These are phyloP conservation scores for Portunus trituberculatus DNA, from an alignment of 1,140 invertebrate genomes.

Conservation along the genomic window DNA sequence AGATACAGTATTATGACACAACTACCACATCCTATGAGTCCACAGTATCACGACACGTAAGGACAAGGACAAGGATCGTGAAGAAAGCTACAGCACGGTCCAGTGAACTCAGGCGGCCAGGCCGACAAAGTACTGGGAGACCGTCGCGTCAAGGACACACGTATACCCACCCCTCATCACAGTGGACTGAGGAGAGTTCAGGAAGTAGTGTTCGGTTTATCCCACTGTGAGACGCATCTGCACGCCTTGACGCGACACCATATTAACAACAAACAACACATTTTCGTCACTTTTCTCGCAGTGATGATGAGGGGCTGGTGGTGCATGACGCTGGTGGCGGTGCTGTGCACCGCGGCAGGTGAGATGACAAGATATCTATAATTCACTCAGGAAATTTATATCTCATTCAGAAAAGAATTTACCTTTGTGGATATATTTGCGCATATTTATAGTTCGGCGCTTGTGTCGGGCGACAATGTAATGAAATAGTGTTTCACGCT, in stretches of 20 bases:
- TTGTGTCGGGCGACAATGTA: too few relatives aligned
- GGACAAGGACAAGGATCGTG: background rate
- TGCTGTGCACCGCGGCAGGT: slow-evolving; percentile 48
- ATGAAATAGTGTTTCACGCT: too few relatives aligned
- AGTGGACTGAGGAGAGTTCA: too few relatives aligned
- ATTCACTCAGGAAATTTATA: background rate
- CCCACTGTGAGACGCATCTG: background rate
- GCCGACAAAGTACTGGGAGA: background rate
- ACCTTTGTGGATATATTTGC: too few relatives aligned
- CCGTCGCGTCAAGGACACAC: background rate
- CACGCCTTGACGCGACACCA: background rate
- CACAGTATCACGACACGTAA: too few relatives aligned
- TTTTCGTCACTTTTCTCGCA: background rate
- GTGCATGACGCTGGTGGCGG: background rate
- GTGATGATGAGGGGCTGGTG: background rate
- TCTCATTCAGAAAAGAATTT: too few relatives aligned
- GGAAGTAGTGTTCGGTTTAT: too few relatives aligned
- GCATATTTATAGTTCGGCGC: too few relatives aligned
- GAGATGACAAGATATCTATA: background rate
- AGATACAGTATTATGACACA: too few relatives aligned
- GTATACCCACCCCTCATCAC: too few relatives aligned
- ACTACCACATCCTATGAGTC: too few relatives aligned
- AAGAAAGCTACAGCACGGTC: background rate
- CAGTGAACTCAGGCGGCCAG: too few relatives aligned
- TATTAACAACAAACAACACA: background rate